phyloP scores from a whole-genome alignment of 2,888 invertebrate species.

The Meghimatium bilineatum region DNA sequence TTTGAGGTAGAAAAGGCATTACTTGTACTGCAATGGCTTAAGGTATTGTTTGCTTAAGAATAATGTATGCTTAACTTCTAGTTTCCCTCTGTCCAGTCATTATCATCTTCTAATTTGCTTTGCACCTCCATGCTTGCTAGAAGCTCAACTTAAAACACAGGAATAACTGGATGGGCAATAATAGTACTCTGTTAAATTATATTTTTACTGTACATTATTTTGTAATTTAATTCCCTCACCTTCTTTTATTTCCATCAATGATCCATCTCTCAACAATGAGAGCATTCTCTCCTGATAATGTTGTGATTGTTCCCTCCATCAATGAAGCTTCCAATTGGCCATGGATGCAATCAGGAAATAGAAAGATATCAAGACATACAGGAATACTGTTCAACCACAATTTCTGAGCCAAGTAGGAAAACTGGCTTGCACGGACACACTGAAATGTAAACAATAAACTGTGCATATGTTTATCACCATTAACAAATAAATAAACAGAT shows the following conservation, averaged over 20 bases:
- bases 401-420: constrained; percentile 81
- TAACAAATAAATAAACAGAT: background rate
- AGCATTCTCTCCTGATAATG: constrained; percentile 77
- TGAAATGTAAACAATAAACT: constrained; percentile 61
- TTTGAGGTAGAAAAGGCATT: too few species aligned
- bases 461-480: background rate
- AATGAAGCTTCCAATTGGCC: constrained; percentile 75
- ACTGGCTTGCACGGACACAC: constrained; percentile 81
- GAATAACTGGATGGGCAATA: too few species aligned
- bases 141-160: too few species aligned
- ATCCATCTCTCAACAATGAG: constrained; percentile 89
- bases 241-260: constrained; percentile 82
- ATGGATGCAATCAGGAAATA: constrained; percentile 85
- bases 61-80: too few species aligned
- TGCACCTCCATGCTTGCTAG: too few species aligned
- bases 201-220: background rate
- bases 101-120: too few species aligned
- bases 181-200: too few species aligned
- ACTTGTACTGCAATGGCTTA: too few species aligned
- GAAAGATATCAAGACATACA: constrained; percentile 87
- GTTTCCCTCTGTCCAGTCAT: too few species aligned
- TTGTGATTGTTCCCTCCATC: constrained; percentile 71
- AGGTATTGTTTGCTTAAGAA: too few species aligned
- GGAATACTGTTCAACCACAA: constrained; percentile 85
- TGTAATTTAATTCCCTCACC: constrained; percentile 52